phyloP scores from a whole-genome alignment of 2,113 vertebrate species.

The Lathamus discolor region DNA sequence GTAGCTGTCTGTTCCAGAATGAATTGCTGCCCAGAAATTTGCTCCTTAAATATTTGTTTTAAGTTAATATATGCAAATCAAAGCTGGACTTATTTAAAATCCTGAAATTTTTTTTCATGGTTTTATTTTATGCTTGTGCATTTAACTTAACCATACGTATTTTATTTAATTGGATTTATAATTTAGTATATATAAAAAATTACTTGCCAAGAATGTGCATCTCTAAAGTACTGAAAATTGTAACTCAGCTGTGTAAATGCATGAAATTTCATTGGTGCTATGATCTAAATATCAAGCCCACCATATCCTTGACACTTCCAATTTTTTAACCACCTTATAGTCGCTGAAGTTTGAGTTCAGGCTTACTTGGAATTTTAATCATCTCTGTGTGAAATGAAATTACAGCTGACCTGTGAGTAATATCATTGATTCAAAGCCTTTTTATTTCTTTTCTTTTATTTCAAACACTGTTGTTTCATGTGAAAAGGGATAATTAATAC shows the following conservation, averaged over 20 bases:
- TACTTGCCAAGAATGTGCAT: neutral
- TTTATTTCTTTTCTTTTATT: neutral
- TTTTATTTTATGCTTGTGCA: neutral
- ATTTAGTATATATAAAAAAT: neutral
- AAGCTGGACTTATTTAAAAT: neutral
- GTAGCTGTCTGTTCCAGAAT: neutral
- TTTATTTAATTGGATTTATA: neutral
- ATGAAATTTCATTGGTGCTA: neutral
- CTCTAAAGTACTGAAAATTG: neutral
- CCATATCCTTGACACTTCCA: neutral
- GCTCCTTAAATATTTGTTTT: neutral
- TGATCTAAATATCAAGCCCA: neutral
- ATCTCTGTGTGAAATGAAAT: neutral
- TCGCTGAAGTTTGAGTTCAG: neutral
- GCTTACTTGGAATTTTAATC: neutral
- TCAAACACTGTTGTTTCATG: neutral
- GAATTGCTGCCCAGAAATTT: neutral
- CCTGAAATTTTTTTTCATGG: neutral
- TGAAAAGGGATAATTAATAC: conserved; percentile 20
- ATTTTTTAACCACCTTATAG: neutral
- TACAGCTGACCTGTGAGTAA: neutral
- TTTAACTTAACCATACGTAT: neutral
- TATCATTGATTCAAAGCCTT: neutral
- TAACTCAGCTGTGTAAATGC: neutral
- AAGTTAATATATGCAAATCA: neutral